Evolutionary conservation across 2,113 vertebrate genomes (phyloP).

Genomic region (Acrocephalus kingi): DNA sequence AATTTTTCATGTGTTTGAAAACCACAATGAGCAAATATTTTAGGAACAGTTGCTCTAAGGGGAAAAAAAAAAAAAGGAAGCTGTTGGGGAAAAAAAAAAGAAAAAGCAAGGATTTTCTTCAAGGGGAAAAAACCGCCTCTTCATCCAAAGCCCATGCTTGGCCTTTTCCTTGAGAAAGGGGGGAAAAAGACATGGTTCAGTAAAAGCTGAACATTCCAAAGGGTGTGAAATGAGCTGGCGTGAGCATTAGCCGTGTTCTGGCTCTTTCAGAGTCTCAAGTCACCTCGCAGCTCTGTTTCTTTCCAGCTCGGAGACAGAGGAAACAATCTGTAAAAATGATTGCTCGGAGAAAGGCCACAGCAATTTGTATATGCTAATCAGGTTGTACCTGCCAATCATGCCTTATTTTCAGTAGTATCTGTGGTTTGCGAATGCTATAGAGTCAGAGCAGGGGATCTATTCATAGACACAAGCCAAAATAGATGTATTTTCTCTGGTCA

Average conservation of each 20-base stretch:
- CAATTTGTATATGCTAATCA: conserved; percentile 33
- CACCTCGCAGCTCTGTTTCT: neutral
- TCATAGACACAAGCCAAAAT: conserved; percentile 17
- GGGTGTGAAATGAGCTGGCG: neutral
- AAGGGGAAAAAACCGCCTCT: neutral
- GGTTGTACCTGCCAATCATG: conserved; percentile 9
- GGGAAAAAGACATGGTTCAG: neutral
- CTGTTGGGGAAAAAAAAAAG: neutral
- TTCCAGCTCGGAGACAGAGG: neutral
- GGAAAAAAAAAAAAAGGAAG: neutral
- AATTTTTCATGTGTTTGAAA: conserved; percentile 47
- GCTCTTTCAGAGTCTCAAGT: neutral
- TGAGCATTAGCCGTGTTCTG: neutral
- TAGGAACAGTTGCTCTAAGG: conserved; percentile 4
- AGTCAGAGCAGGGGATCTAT: conserved; percentile 14
- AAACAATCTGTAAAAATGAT: conserved; percentile 39
- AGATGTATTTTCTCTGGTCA: conserved; percentile 38
- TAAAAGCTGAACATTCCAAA: neutral
- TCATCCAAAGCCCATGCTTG: neutral
- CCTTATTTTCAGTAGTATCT: conserved; percentile 33
- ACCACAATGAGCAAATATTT: conserved; percentile 55
- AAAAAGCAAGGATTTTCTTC: neutral
- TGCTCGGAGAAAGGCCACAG: conserved; percentile 46
- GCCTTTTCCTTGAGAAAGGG: neutral
- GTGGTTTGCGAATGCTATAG: conserved; percentile 1